Base-by-base conservation (phyloP, 2,113 vertebrate genomes). In the Thamnophis sirtalis region DNA sequence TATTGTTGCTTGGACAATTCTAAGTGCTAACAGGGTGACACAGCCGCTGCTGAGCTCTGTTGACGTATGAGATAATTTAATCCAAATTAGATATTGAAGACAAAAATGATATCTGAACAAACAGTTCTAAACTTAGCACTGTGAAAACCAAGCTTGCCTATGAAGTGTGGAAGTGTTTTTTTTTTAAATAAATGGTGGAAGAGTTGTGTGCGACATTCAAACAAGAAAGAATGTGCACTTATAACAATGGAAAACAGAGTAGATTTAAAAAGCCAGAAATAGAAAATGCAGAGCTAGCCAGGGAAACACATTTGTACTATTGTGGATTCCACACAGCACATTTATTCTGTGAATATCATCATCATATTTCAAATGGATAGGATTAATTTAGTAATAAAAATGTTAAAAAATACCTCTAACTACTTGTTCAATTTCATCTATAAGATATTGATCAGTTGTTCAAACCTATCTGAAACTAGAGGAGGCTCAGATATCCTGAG, bases 241-340 rank as follows among this genome's bases (percentile, higher is more conserved):
- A 54, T 0, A 90, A 88, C 60, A 93, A 92, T 90, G 60, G 86
- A 93, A 43, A 26, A 91, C 22, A 84, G 9, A 49, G 15, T 80
- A 90, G 28, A 33, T 54, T 89, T 88, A 91, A 56, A 84, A 50
- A 95, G 38, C 1, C 28, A 85, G 93, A 86, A 92, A 89, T 50
- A 33, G 24, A 96, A 94, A 94, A 73, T 86, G 92, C 93, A 92
- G 92, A 95, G 93, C 94, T 91, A 92, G 50, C 92, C 93, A 93
- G 9, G 95, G 94, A 88, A 38, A 90, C 10, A 91, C 94, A 96
- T 93, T 90, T 89, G 92, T 95, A 84, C 56, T 73, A 26, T 11
- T 86, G 4, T 0, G 38, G 90, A 94, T 89, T 94, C 86, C 90
- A 89, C 86, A 60, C 1, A 55, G 86, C 86, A 51, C 84, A 91